Conservation (phyloP, 2,797 vertebrate species). For the Sebastes iracundus region DNA sequence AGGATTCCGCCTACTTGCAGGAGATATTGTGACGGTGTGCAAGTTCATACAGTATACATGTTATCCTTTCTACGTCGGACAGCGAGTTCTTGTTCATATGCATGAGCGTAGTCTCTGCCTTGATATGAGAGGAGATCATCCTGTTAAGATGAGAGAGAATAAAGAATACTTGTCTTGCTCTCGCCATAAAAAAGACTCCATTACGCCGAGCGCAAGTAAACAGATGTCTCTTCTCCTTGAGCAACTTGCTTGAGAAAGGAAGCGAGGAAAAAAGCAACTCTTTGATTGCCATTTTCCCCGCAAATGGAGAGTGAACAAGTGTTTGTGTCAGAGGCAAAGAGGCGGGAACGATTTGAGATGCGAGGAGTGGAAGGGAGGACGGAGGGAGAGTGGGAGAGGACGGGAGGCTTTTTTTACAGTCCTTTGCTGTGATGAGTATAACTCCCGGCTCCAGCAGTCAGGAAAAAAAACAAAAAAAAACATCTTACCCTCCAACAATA, state of each 20-base stretch:
- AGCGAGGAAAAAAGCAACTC: conserved; percentile 14
- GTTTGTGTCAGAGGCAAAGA: conserved; percentile 60
- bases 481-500: conserved; percentile 27
- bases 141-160: conserved; percentile 37
- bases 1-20: not conserved
- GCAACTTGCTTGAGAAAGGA: conserved; percentile 32
- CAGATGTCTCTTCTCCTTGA: conserved; percentile 48
- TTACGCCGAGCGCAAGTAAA: conserved; percentile 32
- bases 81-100: conserved; percentile 19
- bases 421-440: conserved; percentile 27
- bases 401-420: conserved; percentile 1
- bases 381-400: not conserved
- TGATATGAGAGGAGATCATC: conserved; percentile 12
- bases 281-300: conserved; percentile 55
- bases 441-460: conserved; percentile 12
- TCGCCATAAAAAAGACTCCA: conserved; percentile 24
- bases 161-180: conserved; percentile 34
- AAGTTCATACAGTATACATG: conserved; percentile 1
- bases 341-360: conserved; percentile 20
- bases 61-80: conserved; percentile 3
- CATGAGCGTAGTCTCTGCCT: conserved; percentile 17
- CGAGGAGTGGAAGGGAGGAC: conserved; percentile 8
- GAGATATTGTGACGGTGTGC: not conserved
- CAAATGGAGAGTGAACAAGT: conserved; percentile 49
- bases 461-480: not conserved